These are phyloP conservation scores for Lamprotornis superbus DNA, from an alignment of 2,113 vertebrate genomes.

Conservation along the genomic window DNA sequence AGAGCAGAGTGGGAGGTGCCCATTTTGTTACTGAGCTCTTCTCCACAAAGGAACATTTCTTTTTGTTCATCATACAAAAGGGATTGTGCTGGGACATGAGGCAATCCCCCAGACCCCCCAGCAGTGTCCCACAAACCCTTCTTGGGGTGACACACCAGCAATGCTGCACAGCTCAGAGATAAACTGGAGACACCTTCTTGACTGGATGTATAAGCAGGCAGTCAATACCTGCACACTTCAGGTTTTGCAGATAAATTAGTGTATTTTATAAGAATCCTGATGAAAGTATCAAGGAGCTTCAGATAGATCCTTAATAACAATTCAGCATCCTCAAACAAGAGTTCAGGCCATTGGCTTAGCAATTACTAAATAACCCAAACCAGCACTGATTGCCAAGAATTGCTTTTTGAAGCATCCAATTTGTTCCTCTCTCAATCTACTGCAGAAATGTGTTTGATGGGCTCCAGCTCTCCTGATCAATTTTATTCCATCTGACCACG, in stretches of 20 bases:
- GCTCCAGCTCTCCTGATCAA: background rate
- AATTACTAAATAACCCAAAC: background rate
- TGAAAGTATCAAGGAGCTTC: background rate
- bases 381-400: background rate
- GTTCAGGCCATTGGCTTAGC: background rate
- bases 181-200: background rate
- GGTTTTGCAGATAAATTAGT: background rate
- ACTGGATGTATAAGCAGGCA: background rate
- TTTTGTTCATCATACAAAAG: fast-evolving
- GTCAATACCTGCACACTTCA: background rate
- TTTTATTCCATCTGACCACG: background rate
- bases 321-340: background rate
- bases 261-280: background rate
- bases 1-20: background rate
- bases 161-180: fast-evolving
- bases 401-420: background rate
- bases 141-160: background rate
- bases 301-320: background rate
- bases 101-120: background rate
- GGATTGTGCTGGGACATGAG: fast-evolving
- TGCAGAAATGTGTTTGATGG: background rate
- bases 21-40: fast-evolving
- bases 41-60: background rate
- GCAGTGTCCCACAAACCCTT: background rate
- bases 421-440: background rate